Evolutionary conservation across 2,113 vertebrate genomes (phyloP).

Genomic region (Catharus fuscescens): DNA sequence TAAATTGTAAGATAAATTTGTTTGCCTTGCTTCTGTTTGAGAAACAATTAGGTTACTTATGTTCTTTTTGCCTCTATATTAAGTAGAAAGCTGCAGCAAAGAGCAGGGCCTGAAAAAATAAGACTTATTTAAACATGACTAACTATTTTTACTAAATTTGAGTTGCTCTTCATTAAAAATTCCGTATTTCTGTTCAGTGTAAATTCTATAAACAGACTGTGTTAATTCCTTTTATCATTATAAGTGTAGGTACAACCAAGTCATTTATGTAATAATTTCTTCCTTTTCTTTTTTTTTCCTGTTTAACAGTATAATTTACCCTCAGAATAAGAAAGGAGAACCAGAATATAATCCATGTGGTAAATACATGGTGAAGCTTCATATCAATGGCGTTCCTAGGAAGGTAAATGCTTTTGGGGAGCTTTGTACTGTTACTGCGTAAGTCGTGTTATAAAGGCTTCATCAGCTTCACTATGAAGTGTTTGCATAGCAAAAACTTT

Average conservation of each 20-base stretch:
- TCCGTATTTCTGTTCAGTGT: not conserved
- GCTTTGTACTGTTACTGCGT: not conserved
- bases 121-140: not conserved
- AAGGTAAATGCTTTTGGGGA: constrained; percentile 79
- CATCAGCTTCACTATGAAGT: not conserved
- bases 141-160: not conserved
- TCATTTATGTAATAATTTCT: not conserved
- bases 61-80: not conserved
- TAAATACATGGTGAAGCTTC: constrained; percentile 98
- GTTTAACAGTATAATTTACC: constrained; percentile 91
- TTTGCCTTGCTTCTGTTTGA: not conserved
- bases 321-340: constrained; percentile 94
- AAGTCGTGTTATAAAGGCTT: not conserved
- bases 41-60: not conserved
- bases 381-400: constrained; percentile 96
- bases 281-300: not conserved
- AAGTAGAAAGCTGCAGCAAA: not conserved
- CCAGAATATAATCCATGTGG: constrained; percentile 98
- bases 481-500: not conserved
- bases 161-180: not conserved
- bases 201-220: not conserved
- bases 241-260: not conserved
- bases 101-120: not conserved
- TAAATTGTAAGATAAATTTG: not conserved
- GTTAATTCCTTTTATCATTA: not conserved